Conservation (phyloP, 2,888 invertebrate genomes). For the Drosophila kuntzei region DNA sequence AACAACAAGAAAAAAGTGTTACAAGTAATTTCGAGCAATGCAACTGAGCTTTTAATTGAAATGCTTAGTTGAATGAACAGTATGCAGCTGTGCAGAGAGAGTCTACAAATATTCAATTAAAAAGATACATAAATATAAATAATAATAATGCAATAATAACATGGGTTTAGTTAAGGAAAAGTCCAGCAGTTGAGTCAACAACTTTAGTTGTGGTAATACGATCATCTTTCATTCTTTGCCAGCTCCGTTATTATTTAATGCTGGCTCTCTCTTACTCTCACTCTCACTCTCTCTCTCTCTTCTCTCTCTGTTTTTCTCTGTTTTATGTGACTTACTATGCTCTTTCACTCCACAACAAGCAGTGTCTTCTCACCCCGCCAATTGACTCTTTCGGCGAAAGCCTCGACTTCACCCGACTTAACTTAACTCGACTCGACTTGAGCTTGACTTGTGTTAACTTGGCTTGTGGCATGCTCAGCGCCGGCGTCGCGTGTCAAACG, state of each 20-base stretch:
- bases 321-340: background rate
- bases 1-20: constrained; percentile 53
- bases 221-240: constrained; percentile 12
- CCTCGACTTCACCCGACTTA: constrained; percentile 19
- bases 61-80: constrained; percentile 58
- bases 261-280: constrained; percentile 15
- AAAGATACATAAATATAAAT: background rate
- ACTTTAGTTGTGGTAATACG: constrained; percentile 13
- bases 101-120: background rate
- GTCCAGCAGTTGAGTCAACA: constrained; percentile 18
- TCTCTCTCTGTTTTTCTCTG: constrained; percentile 2
- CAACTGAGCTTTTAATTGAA: constrained; percentile 47
- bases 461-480: constrained; percentile 54
- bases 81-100: background rate
- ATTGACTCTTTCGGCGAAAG: constrained; percentile 14
- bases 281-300: background rate
- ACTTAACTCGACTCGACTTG: constrained; percentile 13
- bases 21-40: constrained; percentile 54
- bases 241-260: constrained; percentile 16
- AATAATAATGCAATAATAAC: constrained; percentile 3
- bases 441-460: constrained; percentile 14
- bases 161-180: background rate
- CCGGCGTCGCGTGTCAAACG: constrained; percentile 74
- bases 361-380: background rate
- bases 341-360: constrained; percentile 11